A percentile compares a stretch with the other conserved stretches of the same genome.
phyloP scores from a whole-genome alignment of 1,140 invertebrate genomes.

The Lerema accius region DNA sequence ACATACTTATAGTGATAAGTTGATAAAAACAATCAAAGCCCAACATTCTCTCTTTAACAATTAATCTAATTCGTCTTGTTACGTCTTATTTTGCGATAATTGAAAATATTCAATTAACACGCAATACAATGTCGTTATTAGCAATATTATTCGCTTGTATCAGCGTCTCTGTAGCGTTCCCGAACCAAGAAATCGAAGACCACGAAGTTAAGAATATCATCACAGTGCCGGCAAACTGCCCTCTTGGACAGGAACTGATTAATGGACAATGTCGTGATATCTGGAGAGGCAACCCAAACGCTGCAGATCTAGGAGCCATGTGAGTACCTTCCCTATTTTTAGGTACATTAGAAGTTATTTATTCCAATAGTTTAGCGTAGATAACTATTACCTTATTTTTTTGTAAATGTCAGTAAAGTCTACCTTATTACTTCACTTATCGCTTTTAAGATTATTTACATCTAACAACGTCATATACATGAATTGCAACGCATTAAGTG shows the following conservation, averaged over 20 bases:
- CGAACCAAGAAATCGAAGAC: background rate
- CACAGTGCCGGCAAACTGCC: conserved; percentile 44
- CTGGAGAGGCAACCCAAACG: conserved; percentile 33
- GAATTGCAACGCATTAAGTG: no score
- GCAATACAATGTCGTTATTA: conserved; percentile 11
- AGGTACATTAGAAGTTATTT: no score
- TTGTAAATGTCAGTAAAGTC: background rate
- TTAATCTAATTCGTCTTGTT: conserved; percentile 15
- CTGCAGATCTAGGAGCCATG: background rate
- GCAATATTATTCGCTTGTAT: conserved; percentile 7
- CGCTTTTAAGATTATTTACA: no score
- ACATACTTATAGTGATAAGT: conserved; percentile 28
- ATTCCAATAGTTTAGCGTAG: background rate
- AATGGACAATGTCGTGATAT: conserved; percentile 47
- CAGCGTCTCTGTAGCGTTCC: conserved; percentile 1
- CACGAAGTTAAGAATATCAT: conserved; percentile 39
- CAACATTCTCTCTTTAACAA: conserved; percentile 4
- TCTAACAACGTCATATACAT: no score
- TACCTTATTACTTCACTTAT: no score
- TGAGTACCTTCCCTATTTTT: no score
- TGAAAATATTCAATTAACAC: background rate
- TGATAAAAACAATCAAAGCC: conserved; percentile 30
- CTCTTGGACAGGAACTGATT: conserved; percentile 34
- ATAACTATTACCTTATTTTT: background rate
- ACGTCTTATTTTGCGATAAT: background rate